These are phyloP conservation scores for Macropodus opercularis DNA, from an alignment of 2,797 vertebrate species.

Conservation along the genomic window DNA sequence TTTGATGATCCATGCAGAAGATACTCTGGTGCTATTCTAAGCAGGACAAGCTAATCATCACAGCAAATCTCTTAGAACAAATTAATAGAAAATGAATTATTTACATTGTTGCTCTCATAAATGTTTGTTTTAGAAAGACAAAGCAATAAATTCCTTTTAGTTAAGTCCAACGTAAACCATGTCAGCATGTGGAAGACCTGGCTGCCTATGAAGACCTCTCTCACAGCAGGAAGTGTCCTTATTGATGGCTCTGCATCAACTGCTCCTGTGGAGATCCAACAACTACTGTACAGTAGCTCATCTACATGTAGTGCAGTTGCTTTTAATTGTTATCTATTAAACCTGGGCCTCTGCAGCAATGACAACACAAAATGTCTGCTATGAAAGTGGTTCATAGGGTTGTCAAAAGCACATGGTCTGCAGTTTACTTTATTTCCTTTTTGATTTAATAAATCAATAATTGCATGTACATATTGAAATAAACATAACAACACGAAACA, in stretches of 20 bases:
- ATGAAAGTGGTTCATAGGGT: background rate
- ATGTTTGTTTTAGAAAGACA: background rate
- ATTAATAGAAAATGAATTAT: too few relatives aligned
- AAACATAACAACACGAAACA: background rate
- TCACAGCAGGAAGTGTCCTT: background rate
- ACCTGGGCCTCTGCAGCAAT: background rate
- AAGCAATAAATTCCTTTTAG: background rate
- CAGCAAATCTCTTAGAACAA: background rate
- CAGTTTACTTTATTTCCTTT: too few relatives aligned
- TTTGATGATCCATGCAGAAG: background rate
- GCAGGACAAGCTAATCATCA: too few relatives aligned
- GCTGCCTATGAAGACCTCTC: background rate
- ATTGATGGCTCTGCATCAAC: background rate
- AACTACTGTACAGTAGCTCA: background rate
- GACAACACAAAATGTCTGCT: background rate
- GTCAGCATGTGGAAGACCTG: background rate
- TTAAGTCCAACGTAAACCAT: background rate
- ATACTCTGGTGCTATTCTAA: too few relatives aligned
- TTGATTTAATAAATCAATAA: too few relatives aligned
- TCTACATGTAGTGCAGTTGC: background rate
- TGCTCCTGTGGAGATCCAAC: background rate
- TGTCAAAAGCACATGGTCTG: background rate
- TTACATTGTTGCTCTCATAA: background rate
- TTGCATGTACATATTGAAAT: background rate
- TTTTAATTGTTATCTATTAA: background rate